phyloP scores from a whole-genome alignment of 2,113 vertebrate genomes.

The Crotalus viridis region DNA sequence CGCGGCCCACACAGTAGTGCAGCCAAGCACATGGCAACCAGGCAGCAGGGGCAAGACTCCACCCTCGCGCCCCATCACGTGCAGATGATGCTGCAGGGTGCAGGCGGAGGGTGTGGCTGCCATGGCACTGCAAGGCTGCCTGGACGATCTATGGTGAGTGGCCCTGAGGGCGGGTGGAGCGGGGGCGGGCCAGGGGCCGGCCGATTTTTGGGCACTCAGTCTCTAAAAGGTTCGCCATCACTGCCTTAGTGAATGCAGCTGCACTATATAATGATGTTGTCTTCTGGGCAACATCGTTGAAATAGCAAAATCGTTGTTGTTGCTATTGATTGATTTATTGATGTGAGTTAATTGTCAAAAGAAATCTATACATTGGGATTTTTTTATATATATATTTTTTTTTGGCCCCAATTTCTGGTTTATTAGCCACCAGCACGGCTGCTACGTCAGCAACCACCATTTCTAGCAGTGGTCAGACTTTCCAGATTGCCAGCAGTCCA shows the following conservation, averaged over 20 bases:
- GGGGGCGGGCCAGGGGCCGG: no score
- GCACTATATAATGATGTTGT: not conserved
- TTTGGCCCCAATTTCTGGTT: constrained; percentile 76
- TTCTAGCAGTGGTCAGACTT: constrained; percentile 90
- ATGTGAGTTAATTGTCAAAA: not conserved
- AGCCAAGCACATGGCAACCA: no score
- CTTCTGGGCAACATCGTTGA: not conserved
- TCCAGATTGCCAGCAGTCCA: constrained; percentile 93
- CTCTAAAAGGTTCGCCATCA: no score
- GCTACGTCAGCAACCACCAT: constrained; percentile 82
- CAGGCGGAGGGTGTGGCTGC: no score
- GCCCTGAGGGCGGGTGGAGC: no score
- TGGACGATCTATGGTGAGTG: no score
- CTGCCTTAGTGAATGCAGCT: not conserved
- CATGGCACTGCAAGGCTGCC: no score
- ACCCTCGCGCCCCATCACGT: no score
- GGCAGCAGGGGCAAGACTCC: no score
- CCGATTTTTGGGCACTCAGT: no score
- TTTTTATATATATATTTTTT: constrained; percentile 37
- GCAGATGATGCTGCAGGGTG: no score
- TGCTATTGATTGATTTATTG: not conserved
- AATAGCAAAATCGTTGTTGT: not conserved
- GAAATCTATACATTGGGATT: not conserved
- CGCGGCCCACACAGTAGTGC: no score
- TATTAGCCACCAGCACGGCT: constrained; percentile 85